Percentiles rank a stretch among this genome's conserved stretches.
These are phyloP conservation scores for Discoglossus pictus DNA, from an alignment of 2,797 vertebrate genomes.

Conservation along the genomic window DNA sequence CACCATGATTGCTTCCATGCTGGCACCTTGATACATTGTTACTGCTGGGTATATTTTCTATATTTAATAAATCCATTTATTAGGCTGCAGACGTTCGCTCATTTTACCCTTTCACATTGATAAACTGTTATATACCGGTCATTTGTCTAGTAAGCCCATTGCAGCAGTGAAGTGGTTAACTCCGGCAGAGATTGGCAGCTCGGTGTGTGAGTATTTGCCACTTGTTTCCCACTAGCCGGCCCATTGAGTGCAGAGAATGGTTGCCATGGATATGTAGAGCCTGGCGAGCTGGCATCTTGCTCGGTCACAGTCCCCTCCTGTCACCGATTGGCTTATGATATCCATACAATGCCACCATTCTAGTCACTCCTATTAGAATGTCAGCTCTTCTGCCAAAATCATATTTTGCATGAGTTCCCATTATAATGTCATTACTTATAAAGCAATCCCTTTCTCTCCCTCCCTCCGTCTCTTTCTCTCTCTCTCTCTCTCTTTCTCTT, in stretches of 20 bases:
- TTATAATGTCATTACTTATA: background rate
- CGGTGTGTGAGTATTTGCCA: conserved; percentile 10
- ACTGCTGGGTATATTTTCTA: too few species aligned
- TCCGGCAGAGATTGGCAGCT: too few species aligned
- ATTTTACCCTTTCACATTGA: too few species aligned
- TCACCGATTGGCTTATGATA: conserved; percentile 4
- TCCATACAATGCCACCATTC: conserved; percentile 3
- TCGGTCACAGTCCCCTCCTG: conserved; percentile 42
- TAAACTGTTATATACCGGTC: too few species aligned
- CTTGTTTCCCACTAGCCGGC: conserved; percentile 25
- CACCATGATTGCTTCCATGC: too few species aligned
- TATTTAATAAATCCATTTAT: too few species aligned
- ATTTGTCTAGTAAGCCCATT: too few species aligned
- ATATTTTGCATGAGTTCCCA: background rate
- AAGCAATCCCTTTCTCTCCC: too few species aligned
- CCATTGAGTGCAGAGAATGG: conserved; percentile 39
- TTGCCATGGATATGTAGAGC: conserved; percentile 43
- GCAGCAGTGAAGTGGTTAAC: too few species aligned
- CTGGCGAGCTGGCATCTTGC: conserved; percentile 40
- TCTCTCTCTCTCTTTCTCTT: background rate
- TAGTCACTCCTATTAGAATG: background rate
- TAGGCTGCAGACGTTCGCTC: too few species aligned
- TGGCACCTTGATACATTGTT: too few species aligned
- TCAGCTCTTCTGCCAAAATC: conserved; percentile 2
- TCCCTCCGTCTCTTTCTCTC: background rate